Conservation (phyloP, 2,113 vertebrate genomes). For the Xyrauchen texanus region DNA sequence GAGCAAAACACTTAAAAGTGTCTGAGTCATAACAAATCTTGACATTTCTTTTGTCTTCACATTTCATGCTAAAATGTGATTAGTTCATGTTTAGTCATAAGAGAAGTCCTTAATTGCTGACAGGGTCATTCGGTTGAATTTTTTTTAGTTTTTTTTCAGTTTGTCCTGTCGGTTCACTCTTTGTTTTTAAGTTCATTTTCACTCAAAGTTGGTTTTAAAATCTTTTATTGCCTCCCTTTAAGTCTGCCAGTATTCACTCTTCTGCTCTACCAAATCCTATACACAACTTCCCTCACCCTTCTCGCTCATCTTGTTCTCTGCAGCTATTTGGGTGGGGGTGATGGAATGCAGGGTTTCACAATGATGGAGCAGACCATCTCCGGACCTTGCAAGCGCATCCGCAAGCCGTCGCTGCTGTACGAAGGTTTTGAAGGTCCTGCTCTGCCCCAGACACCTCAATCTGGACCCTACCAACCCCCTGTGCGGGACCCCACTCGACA, state of each 20-base stretch:
- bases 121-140: no score
- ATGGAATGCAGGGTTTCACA: constrained; percentile 62
- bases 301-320: constrained; percentile 34
- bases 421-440: constrained; percentile 91
- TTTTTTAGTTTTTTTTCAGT: no score
- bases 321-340: constrained; percentile 67
- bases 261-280: neutral
- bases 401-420: constrained; percentile 89
- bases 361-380: constrained; percentile 76
- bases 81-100: no score
- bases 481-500: constrained; percentile 83
- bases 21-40: neutral
- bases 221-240: no score
- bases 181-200: no score
- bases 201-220: no score
- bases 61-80: no score
- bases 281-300: neutral
- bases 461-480: constrained; percentile 77
- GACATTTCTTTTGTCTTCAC: no score
- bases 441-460: constrained; percentile 72
- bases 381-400: constrained; percentile 85
- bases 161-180: no score
- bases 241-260: no score
- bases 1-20: neutral
- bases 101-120: no score